Evolutionary conservation across 2,888 invertebrate species (phyloP).

Genomic region (Melieria omissa): DNA sequence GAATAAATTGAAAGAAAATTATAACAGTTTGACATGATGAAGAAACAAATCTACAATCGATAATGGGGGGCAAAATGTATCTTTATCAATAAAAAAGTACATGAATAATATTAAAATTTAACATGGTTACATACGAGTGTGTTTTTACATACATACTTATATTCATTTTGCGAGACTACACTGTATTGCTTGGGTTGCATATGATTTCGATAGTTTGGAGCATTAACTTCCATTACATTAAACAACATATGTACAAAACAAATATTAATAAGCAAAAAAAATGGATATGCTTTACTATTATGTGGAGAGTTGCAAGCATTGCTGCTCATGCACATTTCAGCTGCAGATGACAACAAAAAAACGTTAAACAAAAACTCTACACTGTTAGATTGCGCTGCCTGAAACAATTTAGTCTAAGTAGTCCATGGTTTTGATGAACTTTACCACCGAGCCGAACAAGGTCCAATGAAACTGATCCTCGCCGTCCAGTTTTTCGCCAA

Average conservation of each 20-base stretch:
- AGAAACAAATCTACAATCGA: background rate
- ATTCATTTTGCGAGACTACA: background rate
- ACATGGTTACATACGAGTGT: background rate
- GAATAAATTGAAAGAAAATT: background rate
- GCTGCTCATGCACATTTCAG: background rate
- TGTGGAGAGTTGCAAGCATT: background rate
- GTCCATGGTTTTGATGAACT: conserved; percentile 96
- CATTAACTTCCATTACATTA: background rate
- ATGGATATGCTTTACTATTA: background rate
- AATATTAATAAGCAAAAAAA: too few species aligned
- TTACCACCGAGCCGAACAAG: conserved; percentile 95
- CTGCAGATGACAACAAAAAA: background rate
- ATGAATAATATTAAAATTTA: conserved; percentile 9
- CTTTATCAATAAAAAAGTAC: conserved; percentile 6
- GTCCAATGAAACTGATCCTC: conserved; percentile 99
- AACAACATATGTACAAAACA: too few species aligned
- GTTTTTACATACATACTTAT: conserved; percentile 1
- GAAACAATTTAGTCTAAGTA: conserved; percentile 51
- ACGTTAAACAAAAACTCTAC: background rate
- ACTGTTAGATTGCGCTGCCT: conserved; percentile 37
- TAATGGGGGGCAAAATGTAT: background rate
- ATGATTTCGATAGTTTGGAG: background rate
- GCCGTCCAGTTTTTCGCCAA: conserved; percentile 83
- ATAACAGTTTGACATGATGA: conserved; percentile 3
- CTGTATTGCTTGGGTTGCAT: background rate